Base-by-base conservation (phyloP, 1,140 invertebrate species). In the Asbolus verrucosus region DNA sequence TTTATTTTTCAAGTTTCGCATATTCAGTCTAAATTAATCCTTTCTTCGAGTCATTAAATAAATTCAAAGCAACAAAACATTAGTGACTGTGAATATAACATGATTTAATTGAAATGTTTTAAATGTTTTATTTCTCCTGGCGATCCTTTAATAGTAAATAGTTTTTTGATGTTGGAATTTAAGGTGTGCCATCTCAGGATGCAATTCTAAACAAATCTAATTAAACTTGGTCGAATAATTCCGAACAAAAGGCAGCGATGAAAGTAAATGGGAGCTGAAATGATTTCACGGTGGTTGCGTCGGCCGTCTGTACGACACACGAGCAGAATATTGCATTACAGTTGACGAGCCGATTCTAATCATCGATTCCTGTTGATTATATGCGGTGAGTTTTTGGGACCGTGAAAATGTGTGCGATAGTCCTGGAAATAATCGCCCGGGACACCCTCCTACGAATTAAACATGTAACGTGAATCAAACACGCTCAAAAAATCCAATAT, bases 401-500 rank as follows among this genome's bases (percentile, higher is more conserved):
- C n/a, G n/a, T n/a, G n/a, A n/a, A n/a, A n/a, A n/a, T n/a, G n/a
- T n/a, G n/a, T n/a, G n/a, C n/a, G n/a, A n/a, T n/a, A n/a, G n/a
- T n/a, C n/a, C n/a, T 19, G 39, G 39, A 63, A 63, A 18, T 27
- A 63, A 63, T 63, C 61, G 33, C 6, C 21, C 11, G 50, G 16
- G 61, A 39, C 33, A 41, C 61, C 33, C 33, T 11, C 33, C 33
- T 11, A 54, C 68, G 41, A 69, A 70, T 70, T 62, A 50, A 65
- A 70, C 68, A 59, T 50, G 50, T 61, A 69, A 69, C 54, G 19
- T 18, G 66, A 21, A 46, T 16, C 39, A 38, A 50, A 62, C 31
- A 69, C n/a, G 59, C 70, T 59, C 62, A 39, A 66, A 69, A 61
- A 69, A 69, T 69, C 70, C 70, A 72, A 72, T 72, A 63, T 72